Base-by-base conservation (phyloP, 2,113 vertebrate species). In the Sphyrna mokarran region DNA sequence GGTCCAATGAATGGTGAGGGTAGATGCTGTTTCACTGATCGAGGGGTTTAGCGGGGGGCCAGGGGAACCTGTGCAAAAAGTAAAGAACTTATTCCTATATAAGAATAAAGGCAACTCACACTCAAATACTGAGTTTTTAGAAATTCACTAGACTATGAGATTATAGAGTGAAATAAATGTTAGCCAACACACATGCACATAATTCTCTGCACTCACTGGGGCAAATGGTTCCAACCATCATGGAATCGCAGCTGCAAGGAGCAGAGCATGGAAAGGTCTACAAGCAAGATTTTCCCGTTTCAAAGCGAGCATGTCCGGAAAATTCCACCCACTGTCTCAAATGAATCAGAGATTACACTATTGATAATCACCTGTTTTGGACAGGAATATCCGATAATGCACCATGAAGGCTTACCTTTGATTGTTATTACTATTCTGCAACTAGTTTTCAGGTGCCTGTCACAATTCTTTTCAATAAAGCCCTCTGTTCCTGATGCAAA, bases 1-100 rank as follows among this genome's bases (percentile, higher is more conserved):
- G 0, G 97, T 97, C 99, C 99, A 99, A n/a, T 98, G 98, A 58
- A 99, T 96, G 0, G 97, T 98, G 96, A 99, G 97, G 10, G 97
- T 97, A 1, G 98, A 98, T 95, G 98, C 95, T 1, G 98, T 98
- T 96, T 99, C 99, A 96, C 98, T 98, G 97, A 99, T 98, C 70
- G 98, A 96, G 96, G 98, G 97, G 80, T 98, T 98, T 96, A 97
- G 96, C 1, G 99, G 99, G 0, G 98, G 97, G 3, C 98, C 98
- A 0, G 99, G 99, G 95, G 98, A 98, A 16, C 99, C 99, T 99
- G 96, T 0, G 7, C 8, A 95, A 96, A 93, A 70, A 0, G 2
- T 33, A 40, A 95, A 48, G 68, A 90, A 13, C 40, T 72, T 95
- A 26, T 11, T 18, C 37, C 29, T 54, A 14, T 14, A 70, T 76